Conservation (phyloP, 2,888 invertebrate species). For the Oligia latruncula region DNA sequence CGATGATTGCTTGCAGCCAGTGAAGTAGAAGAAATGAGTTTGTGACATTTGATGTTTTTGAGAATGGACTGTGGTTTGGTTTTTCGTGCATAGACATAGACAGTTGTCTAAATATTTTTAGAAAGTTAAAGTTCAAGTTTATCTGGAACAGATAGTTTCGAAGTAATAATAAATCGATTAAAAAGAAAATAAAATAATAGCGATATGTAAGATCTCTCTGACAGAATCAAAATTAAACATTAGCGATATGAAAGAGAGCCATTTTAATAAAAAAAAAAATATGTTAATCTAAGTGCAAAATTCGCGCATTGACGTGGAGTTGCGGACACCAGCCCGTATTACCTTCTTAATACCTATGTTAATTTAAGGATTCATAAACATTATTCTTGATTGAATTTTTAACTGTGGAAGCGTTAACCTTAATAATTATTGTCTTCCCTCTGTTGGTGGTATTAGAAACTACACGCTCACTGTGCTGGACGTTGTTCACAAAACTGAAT, state of each 20-base stretch:
- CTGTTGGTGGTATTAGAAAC: conserved; percentile 2
- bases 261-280: too few species aligned
- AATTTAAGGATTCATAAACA: too few species aligned
- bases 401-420: too few species aligned
- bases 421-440: not conserved
- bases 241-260: not conserved
- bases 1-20: conserved; percentile 8
- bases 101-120: not conserved
- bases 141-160: not conserved
- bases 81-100: not conserved
- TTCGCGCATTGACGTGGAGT: too few species aligned
- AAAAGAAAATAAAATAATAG: not conserved
- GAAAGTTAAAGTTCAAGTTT: not conserved
- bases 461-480: not conserved
- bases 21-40: conserved; percentile 13
- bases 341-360: too few species aligned
- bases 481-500: not conserved
- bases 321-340: too few species aligned
- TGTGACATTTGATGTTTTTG: not conserved
- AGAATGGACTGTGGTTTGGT: not conserved
- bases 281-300: too few species aligned
- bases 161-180: not conserved
- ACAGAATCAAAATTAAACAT: not conserved
- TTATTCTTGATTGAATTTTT: too few species aligned
- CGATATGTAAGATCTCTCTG: not conserved